Evolutionary conservation across 2,888 invertebrate genomes (phyloP), one percentile per base, ranked within the genome.

Genomic region (Andrena haemorrhoa): DNA sequence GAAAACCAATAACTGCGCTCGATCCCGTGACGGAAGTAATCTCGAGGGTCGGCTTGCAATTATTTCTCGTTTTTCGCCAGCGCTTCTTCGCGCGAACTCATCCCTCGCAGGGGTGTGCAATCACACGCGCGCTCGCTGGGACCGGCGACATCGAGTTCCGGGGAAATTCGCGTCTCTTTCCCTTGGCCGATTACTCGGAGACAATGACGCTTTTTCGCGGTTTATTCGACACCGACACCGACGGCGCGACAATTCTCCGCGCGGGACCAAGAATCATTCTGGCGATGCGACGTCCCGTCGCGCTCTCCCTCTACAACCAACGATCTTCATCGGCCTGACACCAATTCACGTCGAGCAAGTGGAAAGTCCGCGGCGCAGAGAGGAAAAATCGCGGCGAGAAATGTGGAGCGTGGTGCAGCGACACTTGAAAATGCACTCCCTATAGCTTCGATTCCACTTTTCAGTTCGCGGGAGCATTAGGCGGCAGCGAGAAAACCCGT

Each of bases 161-260:
- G 33, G 65, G 60, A 66, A 78, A 75, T 65, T 49, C 75, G 35
- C 33, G 23, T 26, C 68, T 53, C 63, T 49, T 33, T 58, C 26
- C 12, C 47, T 35, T 64, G 68, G 66, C 53, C 86, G 86, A 86
- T 86, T 86, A 78, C 87, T 87, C 70, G 51, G 63, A 82, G 71
- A 86, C 82, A 86, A 86, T 86, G 82, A 74, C 85, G 84, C 77
- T 79, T 76, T 74, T 56, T 79, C 85, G 87, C 53, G 87, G 75
- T 84, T 86, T 82, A 86, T 80, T 73, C 69, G 75, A 75, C 84
- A 79, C 79, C 72, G 20, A 51, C 64, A 20, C 41, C 41, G 12
- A 41, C 63, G 77, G 33, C 29, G 58, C 65, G 70, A 79, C 83
- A 78, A 83, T 83, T 83, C 68, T 58, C 49, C 33, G 51, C 51